Percentiles rank a stretch among this genome's conserved stretches.
These are phyloP conservation scores for Graphium colonna DNA, from an alignment of 2,888 invertebrate species.

Conservation along the genomic window DNA sequence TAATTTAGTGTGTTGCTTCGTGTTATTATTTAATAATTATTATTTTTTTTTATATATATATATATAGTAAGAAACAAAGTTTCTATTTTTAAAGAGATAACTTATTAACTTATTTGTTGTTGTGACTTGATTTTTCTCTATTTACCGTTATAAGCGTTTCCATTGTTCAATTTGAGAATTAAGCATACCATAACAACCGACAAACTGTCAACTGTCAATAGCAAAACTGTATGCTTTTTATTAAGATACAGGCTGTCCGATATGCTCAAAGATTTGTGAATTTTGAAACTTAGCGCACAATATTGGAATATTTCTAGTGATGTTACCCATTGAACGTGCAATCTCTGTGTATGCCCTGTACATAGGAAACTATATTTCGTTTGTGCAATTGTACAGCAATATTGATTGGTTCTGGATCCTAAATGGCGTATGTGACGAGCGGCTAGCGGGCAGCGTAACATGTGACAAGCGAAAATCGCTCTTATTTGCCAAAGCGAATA, in stretches of 20 bases:
- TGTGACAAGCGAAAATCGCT: slow-evolving; percentile 12
- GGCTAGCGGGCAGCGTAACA: not conserved
- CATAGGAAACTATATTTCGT: slow-evolving; percentile 58
- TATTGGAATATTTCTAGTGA: slow-evolving; percentile 69
- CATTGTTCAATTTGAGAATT: slow-evolving; percentile 38
- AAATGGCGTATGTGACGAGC: slow-evolving; percentile 1
- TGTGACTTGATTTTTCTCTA: slow-evolving; percentile 61
- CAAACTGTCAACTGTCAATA: slow-evolving; percentile 62
- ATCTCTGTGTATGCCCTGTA: slow-evolving; percentile 70
- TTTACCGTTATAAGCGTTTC: slow-evolving; percentile 47
- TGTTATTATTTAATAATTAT: slow-evolving; percentile 71
- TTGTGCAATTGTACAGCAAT: slow-evolving; percentile 68
- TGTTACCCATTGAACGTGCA: slow-evolving; percentile 69
- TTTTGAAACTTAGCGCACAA: slow-evolving; percentile 77
- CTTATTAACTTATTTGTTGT: slow-evolving; percentile 77
- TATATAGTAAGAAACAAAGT: slow-evolving; percentile 73
- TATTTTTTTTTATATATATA: slow-evolving; percentile 28
- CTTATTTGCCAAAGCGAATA: slow-evolving; percentile 23
- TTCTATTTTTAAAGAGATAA: slow-evolving; percentile 72
- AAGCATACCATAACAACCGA: slow-evolving; percentile 50
- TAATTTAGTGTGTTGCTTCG: slow-evolving; percentile 77
- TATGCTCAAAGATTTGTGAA: slow-evolving; percentile 76
- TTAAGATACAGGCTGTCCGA: slow-evolving; percentile 70
- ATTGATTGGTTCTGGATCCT: slow-evolving; percentile 29
- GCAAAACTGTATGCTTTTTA: slow-evolving; percentile 74